phyloP scores from a whole-genome alignment of 1,140 invertebrate species.

The Heterodera schachtii region DNA sequence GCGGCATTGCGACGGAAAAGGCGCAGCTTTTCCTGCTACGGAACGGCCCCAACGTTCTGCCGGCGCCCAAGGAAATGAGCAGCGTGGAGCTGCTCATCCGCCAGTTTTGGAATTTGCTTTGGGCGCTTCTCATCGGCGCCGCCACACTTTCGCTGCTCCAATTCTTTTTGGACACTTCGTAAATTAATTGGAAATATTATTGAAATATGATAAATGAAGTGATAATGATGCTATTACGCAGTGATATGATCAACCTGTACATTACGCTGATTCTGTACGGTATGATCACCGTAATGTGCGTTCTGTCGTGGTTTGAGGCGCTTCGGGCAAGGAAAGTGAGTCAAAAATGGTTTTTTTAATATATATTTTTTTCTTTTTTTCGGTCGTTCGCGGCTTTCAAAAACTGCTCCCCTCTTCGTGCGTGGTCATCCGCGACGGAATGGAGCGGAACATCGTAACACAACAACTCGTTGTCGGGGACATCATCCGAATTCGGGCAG shows the following conservation, averaged over 20 bases:
- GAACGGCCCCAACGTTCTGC: slow-evolving; percentile 38
- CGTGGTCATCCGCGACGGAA: slow-evolving; percentile 87
- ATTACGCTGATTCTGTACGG: slow-evolving; percentile 52
- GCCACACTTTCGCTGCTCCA: slow-evolving; percentile 36
- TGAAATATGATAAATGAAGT: background rate
- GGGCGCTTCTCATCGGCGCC: slow-evolving; percentile 40
- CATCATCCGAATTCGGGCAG: slow-evolving; percentile 86
- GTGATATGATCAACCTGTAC: slow-evolving; percentile 39
- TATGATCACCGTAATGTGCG: slow-evolving; percentile 51
- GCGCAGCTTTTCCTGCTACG: slow-evolving; percentile 18
- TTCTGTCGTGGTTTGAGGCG: slow-evolving; percentile 47
- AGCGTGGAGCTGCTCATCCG: slow-evolving; percentile 36
- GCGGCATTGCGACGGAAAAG: slow-evolving; percentile 13
- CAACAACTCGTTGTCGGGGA: slow-evolving; percentile 89
- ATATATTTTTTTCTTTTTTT: slow-evolving; percentile 8
- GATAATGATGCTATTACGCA: background rate
- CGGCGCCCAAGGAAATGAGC: slow-evolving; percentile 43
- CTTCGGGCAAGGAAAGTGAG: slow-evolving; percentile 28
- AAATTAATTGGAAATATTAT: background rate
- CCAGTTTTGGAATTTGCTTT: slow-evolving; percentile 44
- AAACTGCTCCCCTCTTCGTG: slow-evolving; percentile 77
- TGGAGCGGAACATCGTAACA: slow-evolving; percentile 83
- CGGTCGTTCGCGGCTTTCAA: slow-evolving; percentile 48
- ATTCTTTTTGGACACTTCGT: slow-evolving; percentile 39
- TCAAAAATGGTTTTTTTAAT: slow-evolving; percentile 7